Conservation (phyloP, 2,113 vertebrate species). For the Pomatorhinus ruficollis region DNA sequence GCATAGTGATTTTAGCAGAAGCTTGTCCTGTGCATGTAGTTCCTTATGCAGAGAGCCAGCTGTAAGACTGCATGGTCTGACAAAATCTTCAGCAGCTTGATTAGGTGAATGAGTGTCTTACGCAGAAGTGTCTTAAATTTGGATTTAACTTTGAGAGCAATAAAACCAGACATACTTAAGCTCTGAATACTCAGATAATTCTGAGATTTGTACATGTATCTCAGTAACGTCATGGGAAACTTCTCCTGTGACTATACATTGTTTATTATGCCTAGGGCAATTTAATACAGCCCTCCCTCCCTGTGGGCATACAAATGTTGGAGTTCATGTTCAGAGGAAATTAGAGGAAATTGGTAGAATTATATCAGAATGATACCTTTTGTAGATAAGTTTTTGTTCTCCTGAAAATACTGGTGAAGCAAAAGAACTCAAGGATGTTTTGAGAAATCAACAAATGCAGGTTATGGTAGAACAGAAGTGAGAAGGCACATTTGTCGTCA, state of each 20-base stretch:
- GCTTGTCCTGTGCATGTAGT: not conserved
- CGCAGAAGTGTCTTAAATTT: not conserved
- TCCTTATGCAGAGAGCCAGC: not conserved
- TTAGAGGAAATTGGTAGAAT: not conserved
- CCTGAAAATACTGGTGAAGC: not conserved
- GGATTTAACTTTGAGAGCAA: not conserved
- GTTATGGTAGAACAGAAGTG: not conserved
- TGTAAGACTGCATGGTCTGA: not conserved
- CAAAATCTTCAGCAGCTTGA: not conserved
- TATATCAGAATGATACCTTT: not conserved
- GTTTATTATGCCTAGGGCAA: not conserved
- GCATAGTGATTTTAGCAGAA: not conserved
- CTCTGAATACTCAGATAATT: not conserved
- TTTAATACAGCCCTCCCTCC: not conserved
- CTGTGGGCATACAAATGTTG: not conserved
- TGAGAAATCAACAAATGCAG: not conserved
- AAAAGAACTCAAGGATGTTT: not conserved
- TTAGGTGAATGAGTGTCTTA: not conserved
- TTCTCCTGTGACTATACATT: not conserved
- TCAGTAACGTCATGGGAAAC: not conserved
- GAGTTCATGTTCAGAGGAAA: not conserved
- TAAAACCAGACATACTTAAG: not conserved
- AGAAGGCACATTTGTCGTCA: not conserved
- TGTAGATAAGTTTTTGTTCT: not conserved
- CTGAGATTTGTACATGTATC: not conserved